A percentile compares a stretch with the other conserved stretches of the same genome.
Evolutionary conservation across 2,797 vertebrate genomes (phyloP).

Genomic region (Phataginus tetradactyla): DNA sequence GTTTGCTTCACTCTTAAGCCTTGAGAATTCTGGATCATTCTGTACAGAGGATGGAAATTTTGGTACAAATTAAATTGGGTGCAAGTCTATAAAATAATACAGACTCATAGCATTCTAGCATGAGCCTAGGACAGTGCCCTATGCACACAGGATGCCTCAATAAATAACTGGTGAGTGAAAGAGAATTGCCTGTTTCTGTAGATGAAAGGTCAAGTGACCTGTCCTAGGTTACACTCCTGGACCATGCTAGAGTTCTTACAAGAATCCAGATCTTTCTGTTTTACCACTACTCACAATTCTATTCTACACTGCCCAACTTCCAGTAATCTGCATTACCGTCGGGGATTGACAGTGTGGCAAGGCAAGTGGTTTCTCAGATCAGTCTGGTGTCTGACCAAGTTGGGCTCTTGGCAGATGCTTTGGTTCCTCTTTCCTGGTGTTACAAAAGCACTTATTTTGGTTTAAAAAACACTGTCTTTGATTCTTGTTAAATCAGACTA

Average conservation of each 20-base stretch:
- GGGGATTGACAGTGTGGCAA: not conserved
- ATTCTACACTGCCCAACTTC: not conserved
- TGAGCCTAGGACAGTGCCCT: not conserved
- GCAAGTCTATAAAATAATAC: not conserved
- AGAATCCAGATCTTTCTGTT: not conserved
- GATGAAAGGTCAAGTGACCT: not conserved
- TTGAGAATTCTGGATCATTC: not conserved
- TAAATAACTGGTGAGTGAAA: not conserved
- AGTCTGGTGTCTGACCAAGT: not conserved
- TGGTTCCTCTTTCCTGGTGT: constrained; percentile 16
- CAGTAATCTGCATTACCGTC: not conserved
- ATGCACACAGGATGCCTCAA: not conserved
- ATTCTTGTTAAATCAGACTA: constrained; percentile 21
- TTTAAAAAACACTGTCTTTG: not conserved
- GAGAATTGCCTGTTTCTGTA: not conserved
- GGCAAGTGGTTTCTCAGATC: not conserved
- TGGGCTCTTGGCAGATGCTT: not conserved
- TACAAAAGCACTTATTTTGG: constrained; percentile 29
- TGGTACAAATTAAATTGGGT: not conserved
- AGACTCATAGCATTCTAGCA: not conserved
- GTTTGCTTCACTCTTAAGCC: not conserved
- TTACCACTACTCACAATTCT: not conserved
- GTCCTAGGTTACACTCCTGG: not conserved
- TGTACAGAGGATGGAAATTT: not conserved
- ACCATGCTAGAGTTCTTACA: not conserved